Evolutionary conservation across 92 coral and sea anemone species (phyloP), one percentile per base, ranked within the genome.

Genomic region (Hydrozoanthus gracilis): DNA sequence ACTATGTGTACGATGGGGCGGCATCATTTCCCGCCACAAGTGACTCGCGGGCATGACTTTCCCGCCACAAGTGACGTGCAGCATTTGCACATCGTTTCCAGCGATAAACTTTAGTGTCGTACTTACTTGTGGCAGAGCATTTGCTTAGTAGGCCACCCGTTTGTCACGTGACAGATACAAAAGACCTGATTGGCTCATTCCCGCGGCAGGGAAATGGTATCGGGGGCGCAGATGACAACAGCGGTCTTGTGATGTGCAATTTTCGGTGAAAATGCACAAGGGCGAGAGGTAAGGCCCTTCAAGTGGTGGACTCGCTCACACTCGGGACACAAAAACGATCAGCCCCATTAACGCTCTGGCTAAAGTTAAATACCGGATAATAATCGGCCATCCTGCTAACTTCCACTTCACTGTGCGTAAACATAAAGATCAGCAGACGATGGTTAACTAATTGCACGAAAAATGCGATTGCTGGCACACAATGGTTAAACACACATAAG

Each of bases 131-230:
- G 82, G 87, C 79, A 71, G 75, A 61, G 70, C 65, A 71, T 52
- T 82, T 78, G 75, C 93, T 90, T 78, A 79, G 88, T 90, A 92
- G 92, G 91, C 90, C 94, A 94, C 98, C 82, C 93, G 90, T 90
- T 95, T 91, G 91, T 95, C 95, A 92, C 92, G 90, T 95, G 93
- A 92, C 95, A 95, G 98, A 95, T 95, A 83, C 98, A 79, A 92
- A 95, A 91, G 98, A 94, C 88, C 86, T 92, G 92, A 92, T 94
- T 94, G 98, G 98, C 95, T 92, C 98, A 87, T 91, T 95, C 98
- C 95, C 94, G 94, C 99, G 91, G 89, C 99, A 95, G 98, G 98
- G 96, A 93, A 95, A 95, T 95, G 98, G 99, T 93, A 88, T 92
- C 95, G 92, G 86, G 94, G 94, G 92, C 93, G 77, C 95, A 90